Conservation (phyloP, 2,888 invertebrate genomes). For the Cactoblastis cactorum region DNA sequence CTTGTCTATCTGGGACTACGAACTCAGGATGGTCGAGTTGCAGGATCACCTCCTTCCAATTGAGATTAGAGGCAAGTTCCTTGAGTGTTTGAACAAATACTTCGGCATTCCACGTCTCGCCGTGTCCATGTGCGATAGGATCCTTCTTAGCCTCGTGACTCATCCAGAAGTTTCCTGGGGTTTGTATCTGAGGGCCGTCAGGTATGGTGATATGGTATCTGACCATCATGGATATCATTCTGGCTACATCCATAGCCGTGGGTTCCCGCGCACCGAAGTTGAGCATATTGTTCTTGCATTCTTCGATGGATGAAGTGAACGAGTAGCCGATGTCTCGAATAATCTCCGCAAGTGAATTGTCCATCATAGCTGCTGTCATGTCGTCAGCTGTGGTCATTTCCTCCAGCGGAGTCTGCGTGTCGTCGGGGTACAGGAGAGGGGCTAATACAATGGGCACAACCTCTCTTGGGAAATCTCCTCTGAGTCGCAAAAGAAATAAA, state of each 20-base stretch:
- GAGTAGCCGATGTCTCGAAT: conserved; percentile 95
- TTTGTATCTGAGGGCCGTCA: conserved; percentile 84
- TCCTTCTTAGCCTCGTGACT: conserved; percentile 79
- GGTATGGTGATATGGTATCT: conserved; percentile 84
- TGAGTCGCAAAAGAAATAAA: conserved; percentile 88
- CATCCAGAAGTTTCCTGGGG: conserved; percentile 83
- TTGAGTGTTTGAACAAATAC: conserved; percentile 95
- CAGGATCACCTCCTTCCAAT: conserved; percentile 95
- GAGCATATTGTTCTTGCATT: conserved; percentile 90
- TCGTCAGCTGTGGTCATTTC: conserved; percentile 82
- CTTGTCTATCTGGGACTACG: conserved; percentile 90
- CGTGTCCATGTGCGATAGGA: conserved; percentile 49
- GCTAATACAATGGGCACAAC: conserved; percentile 93
- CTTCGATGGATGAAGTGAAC: conserved; percentile 92
- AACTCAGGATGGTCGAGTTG: conserved; percentile 96
- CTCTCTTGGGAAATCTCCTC: conserved; percentile 93
- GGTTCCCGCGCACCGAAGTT: conserved; percentile 91
- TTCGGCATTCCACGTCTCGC: conserved; percentile 94
- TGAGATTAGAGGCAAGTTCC: conserved; percentile 90
- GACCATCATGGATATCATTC: conserved; percentile 92
- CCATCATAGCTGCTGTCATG: conserved; percentile 82
- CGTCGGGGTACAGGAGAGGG: conserved; percentile 91
- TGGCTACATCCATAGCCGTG: conserved; percentile 90
- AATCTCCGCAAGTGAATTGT: conserved; percentile 90
- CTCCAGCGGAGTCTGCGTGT: conserved; percentile 82